Conservation (phyloP, 2,888 invertebrate species). For the Heliconius erato region DNA sequence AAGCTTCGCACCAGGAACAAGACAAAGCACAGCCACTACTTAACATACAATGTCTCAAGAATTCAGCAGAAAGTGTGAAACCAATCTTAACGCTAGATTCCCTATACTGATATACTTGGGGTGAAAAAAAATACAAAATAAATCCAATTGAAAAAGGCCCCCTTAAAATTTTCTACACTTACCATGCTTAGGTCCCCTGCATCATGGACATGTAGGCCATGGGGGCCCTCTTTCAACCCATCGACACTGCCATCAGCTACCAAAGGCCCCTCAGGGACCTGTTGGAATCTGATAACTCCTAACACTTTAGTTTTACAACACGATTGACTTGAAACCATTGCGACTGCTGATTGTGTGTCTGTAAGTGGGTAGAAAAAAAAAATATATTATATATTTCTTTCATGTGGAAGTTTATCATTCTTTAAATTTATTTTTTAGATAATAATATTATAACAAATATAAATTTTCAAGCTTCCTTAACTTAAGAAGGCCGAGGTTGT, state of each 20-base stretch:
- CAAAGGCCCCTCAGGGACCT: slow-evolving; percentile 85
- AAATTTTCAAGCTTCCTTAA: no score
- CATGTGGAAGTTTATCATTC: no score
- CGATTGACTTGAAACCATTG: slow-evolving; percentile 86
- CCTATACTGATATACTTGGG: not conserved
- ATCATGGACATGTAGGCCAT: slow-evolving; percentile 96
- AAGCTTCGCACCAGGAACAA: no score
- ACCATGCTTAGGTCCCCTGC: slow-evolving; percentile 95
- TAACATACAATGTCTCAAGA: no score
- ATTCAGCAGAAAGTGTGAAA: no score
- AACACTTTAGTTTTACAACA: slow-evolving; percentile 80
- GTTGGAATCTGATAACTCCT: slow-evolving; percentile 92
- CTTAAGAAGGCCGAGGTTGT: no score
- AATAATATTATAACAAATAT: no score
- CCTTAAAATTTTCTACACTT: slow-evolving; percentile 48
- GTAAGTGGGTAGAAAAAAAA: not conserved
- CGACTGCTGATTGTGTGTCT: slow-evolving; percentile 88
- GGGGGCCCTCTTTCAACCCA: slow-evolving; percentile 87
- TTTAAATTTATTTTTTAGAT: no score
- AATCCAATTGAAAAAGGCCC: not conserved
- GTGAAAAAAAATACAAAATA: not conserved
- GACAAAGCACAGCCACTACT: no score
- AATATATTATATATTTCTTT: no score
- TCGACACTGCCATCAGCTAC: slow-evolving; percentile 95
- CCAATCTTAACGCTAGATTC: no score